phyloP scores from a whole-genome alignment of 2,797 vertebrate genomes.

The Smutsia temminckii region DNA sequence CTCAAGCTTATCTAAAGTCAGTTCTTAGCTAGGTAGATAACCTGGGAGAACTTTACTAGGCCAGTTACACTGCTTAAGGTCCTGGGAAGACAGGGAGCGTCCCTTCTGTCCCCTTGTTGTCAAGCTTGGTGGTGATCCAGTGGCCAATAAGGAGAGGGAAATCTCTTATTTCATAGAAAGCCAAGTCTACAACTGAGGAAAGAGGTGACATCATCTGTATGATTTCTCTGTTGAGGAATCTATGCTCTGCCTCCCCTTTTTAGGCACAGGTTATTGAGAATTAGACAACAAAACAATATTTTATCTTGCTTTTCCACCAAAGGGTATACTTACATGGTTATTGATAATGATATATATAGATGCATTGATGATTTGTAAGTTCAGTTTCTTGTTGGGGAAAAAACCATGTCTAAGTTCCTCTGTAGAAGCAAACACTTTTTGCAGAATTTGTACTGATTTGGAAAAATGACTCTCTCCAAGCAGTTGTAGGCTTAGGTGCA shows the following conservation, averaged over 20 bases:
- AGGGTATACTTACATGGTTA: neutral
- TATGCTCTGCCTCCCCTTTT: neutral
- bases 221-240: neutral
- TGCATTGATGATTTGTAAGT: neutral
- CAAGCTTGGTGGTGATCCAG: neutral
- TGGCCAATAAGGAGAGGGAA: neutral
- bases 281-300: slow-evolving; percentile 4
- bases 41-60: neutral
- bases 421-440: neutral
- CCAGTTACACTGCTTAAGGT: neutral
- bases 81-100: neutral
- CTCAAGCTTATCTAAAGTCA: neutral
- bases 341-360: neutral
- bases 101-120: neutral
- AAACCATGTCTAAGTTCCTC: neutral
- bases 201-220: neutral
- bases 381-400: neutral
- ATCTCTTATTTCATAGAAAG: neutral
- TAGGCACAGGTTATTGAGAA: neutral
- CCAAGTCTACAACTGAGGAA: neutral
- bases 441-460: slow-evolving; percentile 8
- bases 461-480: neutral
- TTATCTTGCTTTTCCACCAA: neutral
- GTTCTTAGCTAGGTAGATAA: neutral
- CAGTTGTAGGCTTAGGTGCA: neutral